These are phyloP conservation scores for Chaunax sp. DNA, from an alignment of 2,797 vertebrate genomes.

Conservation along the genomic window DNA sequence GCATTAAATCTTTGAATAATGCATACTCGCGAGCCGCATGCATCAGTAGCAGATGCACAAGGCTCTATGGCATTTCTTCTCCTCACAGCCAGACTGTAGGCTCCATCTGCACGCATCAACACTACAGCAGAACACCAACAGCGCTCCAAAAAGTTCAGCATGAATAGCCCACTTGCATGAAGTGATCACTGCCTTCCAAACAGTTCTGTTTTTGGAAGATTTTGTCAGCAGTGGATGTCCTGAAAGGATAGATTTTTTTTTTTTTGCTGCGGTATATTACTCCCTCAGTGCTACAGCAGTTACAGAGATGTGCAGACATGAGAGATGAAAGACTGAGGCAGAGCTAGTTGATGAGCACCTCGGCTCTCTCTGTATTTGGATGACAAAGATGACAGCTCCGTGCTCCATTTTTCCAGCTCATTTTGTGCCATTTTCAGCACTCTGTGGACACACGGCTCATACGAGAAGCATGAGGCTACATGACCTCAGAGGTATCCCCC, in stretches of 20 bases:
- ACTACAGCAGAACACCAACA: slow-evolving; percentile 17
- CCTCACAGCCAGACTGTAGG: slow-evolving; percentile 62
- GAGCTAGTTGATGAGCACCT: slow-evolving; percentile 34
- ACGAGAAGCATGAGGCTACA: slow-evolving; percentile 28
- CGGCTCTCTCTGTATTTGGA: slow-evolving; percentile 40
- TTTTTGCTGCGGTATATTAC: background rate
- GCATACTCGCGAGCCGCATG: slow-evolving; percentile 70
- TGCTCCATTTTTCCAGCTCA: slow-evolving; percentile 44
- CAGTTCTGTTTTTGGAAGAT: slow-evolving; percentile 27
- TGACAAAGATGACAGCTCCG: slow-evolving; percentile 36
- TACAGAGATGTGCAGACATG: slow-evolving; percentile 31
- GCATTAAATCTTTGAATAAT: slow-evolving; percentile 79
- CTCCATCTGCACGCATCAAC: slow-evolving; percentile 61
- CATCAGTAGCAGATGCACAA: slow-evolving; percentile 69
- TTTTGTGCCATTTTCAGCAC: slow-evolving; percentile 49
- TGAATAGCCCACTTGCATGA: slow-evolving; percentile 23
- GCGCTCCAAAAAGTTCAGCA: slow-evolving; percentile 19
- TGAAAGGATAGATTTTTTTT: slow-evolving; percentile 20
- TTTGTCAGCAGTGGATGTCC: slow-evolving; percentile 31
- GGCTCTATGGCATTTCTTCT: slow-evolving; percentile 66
- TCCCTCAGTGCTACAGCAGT: slow-evolving; percentile 23
- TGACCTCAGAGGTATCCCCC: slow-evolving; percentile 36
- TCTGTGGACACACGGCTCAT: slow-evolving; percentile 11
- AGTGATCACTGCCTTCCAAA: slow-evolving; percentile 21
- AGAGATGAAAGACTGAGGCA: slow-evolving; percentile 39